Conservation (phyloP, 2,888 invertebrate genomes). For the Nebria salina region DNA sequence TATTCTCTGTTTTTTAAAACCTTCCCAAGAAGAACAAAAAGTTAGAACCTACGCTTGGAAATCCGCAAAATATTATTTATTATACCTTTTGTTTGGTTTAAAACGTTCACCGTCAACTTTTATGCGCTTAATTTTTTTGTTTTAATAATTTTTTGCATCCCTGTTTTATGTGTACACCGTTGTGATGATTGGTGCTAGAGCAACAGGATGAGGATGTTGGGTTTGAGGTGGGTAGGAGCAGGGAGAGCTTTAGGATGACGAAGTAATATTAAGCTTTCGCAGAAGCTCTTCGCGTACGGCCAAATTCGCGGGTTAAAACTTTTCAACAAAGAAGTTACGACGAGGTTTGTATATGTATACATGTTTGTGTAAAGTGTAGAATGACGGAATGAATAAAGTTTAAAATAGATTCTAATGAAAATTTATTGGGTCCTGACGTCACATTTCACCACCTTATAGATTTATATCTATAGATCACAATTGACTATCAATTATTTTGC, state of each 20-base stretch:
- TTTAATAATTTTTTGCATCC: neutral
- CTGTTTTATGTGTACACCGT: neutral
- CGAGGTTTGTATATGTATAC: neutral
- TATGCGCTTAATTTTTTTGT: neutral
- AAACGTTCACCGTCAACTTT: neutral
- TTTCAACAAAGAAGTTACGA: constrained; percentile 3
- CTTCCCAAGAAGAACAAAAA: neutral
- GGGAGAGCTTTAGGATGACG: neutral
- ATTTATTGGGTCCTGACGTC: constrained; percentile 3
- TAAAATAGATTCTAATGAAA: constrained; percentile 14
- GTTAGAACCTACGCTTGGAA: neutral
- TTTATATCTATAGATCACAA: neutral
- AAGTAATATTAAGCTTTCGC: constrained; percentile 6
- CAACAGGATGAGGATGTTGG: neutral
- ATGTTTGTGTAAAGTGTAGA: neutral
- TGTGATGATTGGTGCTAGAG: neutral
- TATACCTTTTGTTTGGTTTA: neutral
- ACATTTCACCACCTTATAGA: constrained; percentile 7
- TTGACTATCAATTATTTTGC: neutral
- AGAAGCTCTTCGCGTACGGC: neutral
- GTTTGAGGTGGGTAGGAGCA: neutral
- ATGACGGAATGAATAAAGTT: constrained; percentile 4
- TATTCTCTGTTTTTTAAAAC: neutral
- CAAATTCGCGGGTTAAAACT: neutral
- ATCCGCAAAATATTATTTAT: neutral